These are phyloP conservation scores for Rhegmatorhina hoffmannsi DNA, from an alignment of 2,113 vertebrate species.

Conservation along the genomic window DNA sequence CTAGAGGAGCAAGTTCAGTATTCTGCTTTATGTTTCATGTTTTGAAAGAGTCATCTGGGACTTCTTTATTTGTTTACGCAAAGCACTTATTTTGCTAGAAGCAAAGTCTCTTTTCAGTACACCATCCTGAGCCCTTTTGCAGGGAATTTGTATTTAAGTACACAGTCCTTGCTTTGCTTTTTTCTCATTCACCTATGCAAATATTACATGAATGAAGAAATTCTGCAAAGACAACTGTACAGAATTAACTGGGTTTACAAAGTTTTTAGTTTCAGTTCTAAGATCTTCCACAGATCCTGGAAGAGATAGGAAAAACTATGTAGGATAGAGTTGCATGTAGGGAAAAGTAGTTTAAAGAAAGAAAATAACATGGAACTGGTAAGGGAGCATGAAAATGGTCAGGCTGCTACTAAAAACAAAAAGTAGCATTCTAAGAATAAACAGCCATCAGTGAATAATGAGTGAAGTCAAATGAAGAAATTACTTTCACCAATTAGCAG, in stretches of 20 bases:
- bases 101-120: neutral
- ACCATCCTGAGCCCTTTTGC: neutral
- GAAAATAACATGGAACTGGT: neutral
- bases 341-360: neutral
- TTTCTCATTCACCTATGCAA: neutral
- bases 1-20: neutral
- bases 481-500: neutral
- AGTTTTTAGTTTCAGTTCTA: neutral
- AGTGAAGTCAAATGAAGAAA: conserved; percentile 31
- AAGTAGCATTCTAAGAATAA: conserved; percentile 34
- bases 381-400: neutral
- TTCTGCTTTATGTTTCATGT: neutral
- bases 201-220: neutral
- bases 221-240: neutral
- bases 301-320: neutral
- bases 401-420: neutral
- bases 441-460: conserved; percentile 11
- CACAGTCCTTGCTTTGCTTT: neutral
- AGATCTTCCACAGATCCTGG: neutral
- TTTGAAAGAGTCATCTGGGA: neutral
- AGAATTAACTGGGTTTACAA: neutral
- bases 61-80: neutral
- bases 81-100: neutral
- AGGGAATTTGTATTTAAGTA: neutral
- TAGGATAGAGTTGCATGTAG: neutral